These are phyloP conservation scores for Adelognathus sp. DNA, from an alignment of 2,888 invertebrate genomes.

Conservation along the genomic window DNA sequence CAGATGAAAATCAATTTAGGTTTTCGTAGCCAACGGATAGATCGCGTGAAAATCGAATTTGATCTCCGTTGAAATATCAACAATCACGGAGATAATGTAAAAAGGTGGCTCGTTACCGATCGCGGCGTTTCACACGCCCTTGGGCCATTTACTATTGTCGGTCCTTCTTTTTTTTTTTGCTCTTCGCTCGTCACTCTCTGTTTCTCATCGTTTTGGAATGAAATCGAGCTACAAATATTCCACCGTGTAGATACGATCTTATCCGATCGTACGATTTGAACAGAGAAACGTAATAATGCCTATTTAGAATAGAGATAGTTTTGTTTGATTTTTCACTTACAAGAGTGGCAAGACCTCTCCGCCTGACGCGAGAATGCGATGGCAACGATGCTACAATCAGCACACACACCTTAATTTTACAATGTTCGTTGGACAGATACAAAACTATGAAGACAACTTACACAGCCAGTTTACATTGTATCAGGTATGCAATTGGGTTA, in stretches of 20 bases:
- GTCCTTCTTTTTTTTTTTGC: conserved; percentile 42
- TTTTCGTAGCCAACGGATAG: too few relatives aligned
- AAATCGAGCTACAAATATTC: conserved; percentile 33
- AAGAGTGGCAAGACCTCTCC: conserved; percentile 80
- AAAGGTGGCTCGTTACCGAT: too few relatives aligned
- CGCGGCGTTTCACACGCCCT: too few relatives aligned
- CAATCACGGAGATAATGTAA: too few relatives aligned
- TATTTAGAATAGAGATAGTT: conserved; percentile 74
- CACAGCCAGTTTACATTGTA: conserved; percentile 69
- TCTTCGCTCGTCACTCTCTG: conserved; percentile 50
- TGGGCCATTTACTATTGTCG: too few relatives aligned
- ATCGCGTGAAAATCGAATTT: too few relatives aligned
- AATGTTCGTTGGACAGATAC: conserved; percentile 56
- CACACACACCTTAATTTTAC: conserved; percentile 73
- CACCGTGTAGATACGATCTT: conserved; percentile 1
- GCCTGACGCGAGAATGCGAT: conserved; percentile 80
- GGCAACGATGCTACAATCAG: conserved; percentile 80
- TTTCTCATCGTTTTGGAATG: conserved; percentile 38
- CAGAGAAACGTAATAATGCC: conserved; percentile 68
- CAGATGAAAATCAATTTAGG: too few relatives aligned
- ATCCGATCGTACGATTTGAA: conserved; percentile 42
- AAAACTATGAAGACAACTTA: conserved; percentile 75
- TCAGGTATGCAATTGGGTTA: conserved; percentile 6
- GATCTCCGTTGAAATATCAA: too few relatives aligned
- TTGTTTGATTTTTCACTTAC: conserved; percentile 80